phyloP scores from a whole-genome alignment of 2,113 vertebrate species.

The Cephalopterus ornatus region DNA sequence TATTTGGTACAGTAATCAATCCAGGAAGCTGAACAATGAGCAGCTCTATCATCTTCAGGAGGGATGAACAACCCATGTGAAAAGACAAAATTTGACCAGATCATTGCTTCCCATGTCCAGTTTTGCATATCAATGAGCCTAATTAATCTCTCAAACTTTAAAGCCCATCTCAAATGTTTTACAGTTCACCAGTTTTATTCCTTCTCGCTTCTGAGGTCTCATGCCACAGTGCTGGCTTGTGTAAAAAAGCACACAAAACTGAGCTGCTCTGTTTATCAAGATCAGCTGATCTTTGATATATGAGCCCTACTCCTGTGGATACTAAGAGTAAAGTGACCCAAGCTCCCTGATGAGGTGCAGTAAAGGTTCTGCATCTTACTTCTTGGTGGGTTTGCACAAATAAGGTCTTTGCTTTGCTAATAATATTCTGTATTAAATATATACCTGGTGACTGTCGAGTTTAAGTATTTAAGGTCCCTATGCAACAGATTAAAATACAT shows the following conservation, averaged over 20 bases:
- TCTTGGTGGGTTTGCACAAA: background rate
- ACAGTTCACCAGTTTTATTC: background rate
- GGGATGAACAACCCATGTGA: rapidly evolving
- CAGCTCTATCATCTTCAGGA: background rate
- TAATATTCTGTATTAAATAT: background rate
- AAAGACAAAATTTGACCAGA: background rate
- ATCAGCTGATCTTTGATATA: background rate
- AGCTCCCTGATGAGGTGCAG: background rate
- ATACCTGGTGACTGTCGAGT: background rate
- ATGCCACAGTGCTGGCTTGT: background rate
- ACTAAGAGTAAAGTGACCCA: background rate
- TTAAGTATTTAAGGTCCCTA: background rate
- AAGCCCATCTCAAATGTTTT: background rate
- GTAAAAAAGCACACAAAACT: background rate
- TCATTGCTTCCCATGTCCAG: background rate
- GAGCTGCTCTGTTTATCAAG: background rate
- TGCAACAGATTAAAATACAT: background rate
- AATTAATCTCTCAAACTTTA: background rate
- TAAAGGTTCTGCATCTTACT: background rate
- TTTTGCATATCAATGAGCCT: background rate
- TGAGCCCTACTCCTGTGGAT: background rate
- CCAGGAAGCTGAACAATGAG: background rate
- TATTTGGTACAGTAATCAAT: background rate
- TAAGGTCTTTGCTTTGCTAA: background rate
- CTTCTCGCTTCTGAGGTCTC: background rate